Conservation (phyloP, 2,113 vertebrate genomes). For the Heloderma charlesbogerti region DNA sequence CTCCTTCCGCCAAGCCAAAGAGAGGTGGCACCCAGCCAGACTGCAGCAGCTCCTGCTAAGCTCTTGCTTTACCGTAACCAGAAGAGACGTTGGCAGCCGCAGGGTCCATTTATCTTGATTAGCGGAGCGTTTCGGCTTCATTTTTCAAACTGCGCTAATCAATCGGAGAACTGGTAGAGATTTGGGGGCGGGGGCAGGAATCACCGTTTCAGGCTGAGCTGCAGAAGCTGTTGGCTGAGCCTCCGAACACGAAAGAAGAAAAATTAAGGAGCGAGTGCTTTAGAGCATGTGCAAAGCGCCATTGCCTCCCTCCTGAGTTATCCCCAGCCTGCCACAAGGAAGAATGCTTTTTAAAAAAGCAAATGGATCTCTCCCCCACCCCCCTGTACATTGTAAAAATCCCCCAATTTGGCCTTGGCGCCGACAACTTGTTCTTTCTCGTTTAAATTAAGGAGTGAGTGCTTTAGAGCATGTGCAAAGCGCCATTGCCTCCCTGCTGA, state of each 20-base stretch:
- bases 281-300: background rate
- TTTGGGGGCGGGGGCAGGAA: fast-evolving
- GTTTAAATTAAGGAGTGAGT: background rate
- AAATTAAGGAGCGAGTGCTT: background rate
- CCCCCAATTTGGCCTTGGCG: background rate
- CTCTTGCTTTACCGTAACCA: background rate
- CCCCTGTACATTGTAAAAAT: background rate
- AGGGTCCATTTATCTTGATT: slow-evolving; percentile 34
- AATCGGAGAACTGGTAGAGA: background rate
- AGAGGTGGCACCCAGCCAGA: background rate
- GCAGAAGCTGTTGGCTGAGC: background rate
- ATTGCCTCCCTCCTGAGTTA: too few relatives aligned
- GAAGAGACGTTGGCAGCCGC: background rate
- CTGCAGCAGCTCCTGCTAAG: background rate
- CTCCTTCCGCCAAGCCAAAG: background rate
- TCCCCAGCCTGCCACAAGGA: background rate
- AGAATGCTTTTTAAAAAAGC: background rate
- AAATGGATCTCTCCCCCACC: background rate
- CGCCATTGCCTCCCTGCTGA: background rate
- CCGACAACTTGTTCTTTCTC: background rate
- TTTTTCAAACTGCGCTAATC: slow-evolving; percentile 15
- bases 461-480: background rate
- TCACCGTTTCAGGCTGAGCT: background rate
- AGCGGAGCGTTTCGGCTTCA: background rate
- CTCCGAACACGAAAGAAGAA: background rate